These are phyloP conservation scores for Agriotes lineatus DNA, from an alignment of 2,888 invertebrate genomes.

Conservation along the genomic window DNA sequence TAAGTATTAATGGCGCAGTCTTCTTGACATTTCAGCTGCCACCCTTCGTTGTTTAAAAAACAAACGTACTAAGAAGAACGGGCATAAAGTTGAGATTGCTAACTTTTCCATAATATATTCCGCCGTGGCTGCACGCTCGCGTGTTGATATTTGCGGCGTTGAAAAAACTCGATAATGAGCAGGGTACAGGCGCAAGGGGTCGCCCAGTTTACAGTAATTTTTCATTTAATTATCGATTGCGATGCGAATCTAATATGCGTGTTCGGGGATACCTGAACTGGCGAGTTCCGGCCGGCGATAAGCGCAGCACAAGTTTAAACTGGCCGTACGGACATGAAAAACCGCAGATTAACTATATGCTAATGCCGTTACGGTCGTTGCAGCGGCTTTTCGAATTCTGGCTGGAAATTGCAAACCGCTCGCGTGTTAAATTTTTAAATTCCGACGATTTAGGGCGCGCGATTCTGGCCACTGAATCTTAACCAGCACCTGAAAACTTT, in stretches of 20 bases:
- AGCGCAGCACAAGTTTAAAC: conserved; percentile 22
- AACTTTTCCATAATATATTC: background rate
- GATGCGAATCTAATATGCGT: conserved; percentile 25
- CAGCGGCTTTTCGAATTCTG: background rate
- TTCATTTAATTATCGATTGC: conserved; percentile 32
- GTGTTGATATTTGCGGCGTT: conserved; percentile 16
- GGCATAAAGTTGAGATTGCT: background rate
- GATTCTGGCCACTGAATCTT: too few relatives aligned
- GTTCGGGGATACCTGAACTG: conserved; percentile 25
- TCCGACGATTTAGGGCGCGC: too few relatives aligned
- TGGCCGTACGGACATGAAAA: conserved; percentile 17
- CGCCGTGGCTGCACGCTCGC: conserved; percentile 4
- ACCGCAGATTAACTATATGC: conserved; percentile 24
- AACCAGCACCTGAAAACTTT: too few relatives aligned
- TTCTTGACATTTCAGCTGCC: too few relatives aligned
- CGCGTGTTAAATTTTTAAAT: too few relatives aligned
- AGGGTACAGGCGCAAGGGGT: background rate
- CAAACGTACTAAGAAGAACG: too few relatives aligned
- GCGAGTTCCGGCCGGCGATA: conserved; percentile 20
- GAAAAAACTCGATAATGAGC: conserved; percentile 18
- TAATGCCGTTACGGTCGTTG: conserved; percentile 15
- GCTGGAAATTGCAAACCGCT: too few relatives aligned
- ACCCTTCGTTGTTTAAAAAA: too few relatives aligned
- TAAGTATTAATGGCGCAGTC: too few relatives aligned
- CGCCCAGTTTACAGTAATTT: conserved; percentile 26